A percentile compares a stretch with the other conserved stretches of the same genome.
These are phyloP conservation scores for Rafetus swinhoei DNA, from an alignment of 2,113 vertebrate species.

Conservation along the genomic window DNA sequence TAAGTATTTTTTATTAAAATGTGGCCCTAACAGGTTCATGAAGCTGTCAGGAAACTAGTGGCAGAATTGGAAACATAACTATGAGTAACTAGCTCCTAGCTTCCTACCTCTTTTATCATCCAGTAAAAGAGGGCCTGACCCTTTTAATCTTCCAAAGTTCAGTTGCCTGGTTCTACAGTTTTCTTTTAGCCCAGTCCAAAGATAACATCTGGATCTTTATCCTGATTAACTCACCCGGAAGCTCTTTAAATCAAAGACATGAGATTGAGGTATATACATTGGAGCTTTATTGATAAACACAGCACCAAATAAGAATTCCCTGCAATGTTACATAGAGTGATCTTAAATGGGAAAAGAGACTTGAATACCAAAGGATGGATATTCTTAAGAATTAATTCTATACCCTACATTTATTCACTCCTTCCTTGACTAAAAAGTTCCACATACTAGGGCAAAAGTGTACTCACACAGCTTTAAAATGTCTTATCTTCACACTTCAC, in stretches of 20 bases:
- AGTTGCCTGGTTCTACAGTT: neutral
- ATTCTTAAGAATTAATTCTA: neutral
- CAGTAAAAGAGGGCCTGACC: neutral
- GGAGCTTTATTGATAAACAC: neutral
- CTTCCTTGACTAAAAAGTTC: neutral
- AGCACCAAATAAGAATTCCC: neutral
- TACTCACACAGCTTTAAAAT: neutral
- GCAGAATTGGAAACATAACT: neutral
- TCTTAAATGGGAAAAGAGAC: neutral
- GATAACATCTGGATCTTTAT: neutral
- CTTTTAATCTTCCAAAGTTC: neutral
- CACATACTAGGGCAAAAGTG: neutral
- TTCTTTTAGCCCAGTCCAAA: neutral
- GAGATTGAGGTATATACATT: neutral
- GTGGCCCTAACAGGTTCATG: neutral
- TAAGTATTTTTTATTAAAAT: neutral
- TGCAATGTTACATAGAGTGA: neutral
- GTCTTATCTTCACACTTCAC: neutral
- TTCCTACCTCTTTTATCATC: neutral
- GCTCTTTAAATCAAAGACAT: neutral
- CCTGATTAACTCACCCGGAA: neutral
- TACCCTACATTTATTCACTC: neutral
- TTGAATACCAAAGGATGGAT: neutral
- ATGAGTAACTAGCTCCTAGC: neutral
- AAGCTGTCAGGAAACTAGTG: neutral